Base-by-base conservation (phyloP, 2,888 invertebrate species). In the Leptopilina myrica region DNA sequence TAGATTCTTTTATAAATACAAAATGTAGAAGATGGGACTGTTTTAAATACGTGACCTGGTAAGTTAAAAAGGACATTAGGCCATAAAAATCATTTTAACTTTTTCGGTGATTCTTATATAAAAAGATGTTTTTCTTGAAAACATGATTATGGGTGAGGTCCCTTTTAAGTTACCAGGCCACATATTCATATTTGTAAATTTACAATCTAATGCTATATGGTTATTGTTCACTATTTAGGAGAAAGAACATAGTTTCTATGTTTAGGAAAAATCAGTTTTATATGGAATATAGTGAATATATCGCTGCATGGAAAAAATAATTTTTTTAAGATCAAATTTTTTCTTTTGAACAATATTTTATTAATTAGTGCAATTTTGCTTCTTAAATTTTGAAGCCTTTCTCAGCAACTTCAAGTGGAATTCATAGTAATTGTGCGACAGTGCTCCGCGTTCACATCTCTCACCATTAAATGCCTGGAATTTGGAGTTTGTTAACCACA, bases 391-490 rank as follows among this genome's bases (percentile, higher is more conserved):
- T 20, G n/a, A 73, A 73, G 33, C 53, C 56, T 26, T 73, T 73
- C 56, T 56, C 69, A n/a, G 53, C 33, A 73, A 40, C 53, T 56
- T 73, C 5, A 73, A 73, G 26, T 73, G 69, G 69, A 73, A 73
- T 73, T 73, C 69, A 43, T 43, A 53, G 53, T 56, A 73, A 56
- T 56, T 33, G 33, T 5, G 56, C 56, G 73, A 33, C 73, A 56
- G 73, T 33, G 56, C 73, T 33, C 11, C 56, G 56, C 33, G 49
- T 33, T 33, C 53, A 73, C 73, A n/a, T 73, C 53, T 56, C 73
- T 40, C 73, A 73, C n/a, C 49, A 33, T 33, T 73, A 73, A 73
- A 73, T 56, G 53, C 73, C 56, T 26, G 73, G 40, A 73, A 73
- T 73, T 73, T 33, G n/a, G 11, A n/a, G 14, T 26, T 53, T 73